Evolutionary conservation across 2,888 invertebrate species (phyloP), one percentile per base, ranked within the genome.

Genomic region (Dryobotodes eremita): DNA sequence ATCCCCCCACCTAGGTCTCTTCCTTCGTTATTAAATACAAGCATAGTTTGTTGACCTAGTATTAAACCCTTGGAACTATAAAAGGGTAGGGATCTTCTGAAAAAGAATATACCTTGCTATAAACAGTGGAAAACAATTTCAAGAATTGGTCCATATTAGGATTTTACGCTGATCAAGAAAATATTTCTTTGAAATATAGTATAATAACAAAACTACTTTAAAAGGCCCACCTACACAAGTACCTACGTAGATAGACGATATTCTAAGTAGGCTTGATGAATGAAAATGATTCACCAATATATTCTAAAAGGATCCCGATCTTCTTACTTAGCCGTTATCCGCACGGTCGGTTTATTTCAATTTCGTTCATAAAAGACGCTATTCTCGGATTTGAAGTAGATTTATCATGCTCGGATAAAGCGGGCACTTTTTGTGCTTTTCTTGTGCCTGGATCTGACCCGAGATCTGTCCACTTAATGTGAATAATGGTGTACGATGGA

Each of bases 311-410:
- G 96, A 95, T 96, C 95, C 93, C 95, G 95, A 96, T 96, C 95
- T 95, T 93, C 95, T 95, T 96, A 96, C 96, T 97, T 96, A 96
- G 96, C 95, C 93, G 96, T 96, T 96, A 96, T 96, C 96, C 96
- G 95, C 95, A 96, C 97, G 96, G 96, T 97, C 96, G 97, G 97
- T 97, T 97, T 97, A 97, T 97, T 97, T 97, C 97, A 97, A 97
- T 97, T 97, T 96, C 96, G 96, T 96, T 97, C 97, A 97, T 97
- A 97, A 96, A 96, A 96, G 97, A 96, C 95, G 97, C 95, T 96
- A 96, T 97, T 96, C 96, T 97, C 96, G 96, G 97, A 97, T 97
- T 97, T 97, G 97, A 97, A 97, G 97, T 96, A 97, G 96, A 97
- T 97, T 97, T 97, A 97, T 97, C 96, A 97, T 97, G 97, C 95